A percentile compares a stretch with the other conserved stretches of the same genome.
phyloP scores from a whole-genome alignment of 2,888 invertebrate genomes.

The Nomada fabriciana region DNA sequence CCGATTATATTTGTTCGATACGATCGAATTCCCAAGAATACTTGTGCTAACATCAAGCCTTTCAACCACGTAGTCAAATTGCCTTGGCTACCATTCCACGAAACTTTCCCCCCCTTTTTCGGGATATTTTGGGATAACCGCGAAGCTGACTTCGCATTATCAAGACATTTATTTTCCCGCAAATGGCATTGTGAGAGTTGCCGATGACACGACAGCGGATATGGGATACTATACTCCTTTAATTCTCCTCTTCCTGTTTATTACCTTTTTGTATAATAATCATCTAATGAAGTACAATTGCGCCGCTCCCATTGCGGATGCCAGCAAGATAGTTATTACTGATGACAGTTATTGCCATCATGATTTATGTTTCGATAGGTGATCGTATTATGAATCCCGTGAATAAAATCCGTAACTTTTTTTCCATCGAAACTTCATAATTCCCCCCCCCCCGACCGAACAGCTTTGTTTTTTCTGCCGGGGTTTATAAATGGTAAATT shows the following conservation, averaged over 20 bases:
- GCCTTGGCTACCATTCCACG: neutral
- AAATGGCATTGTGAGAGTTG: neutral
- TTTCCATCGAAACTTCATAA: too few species aligned
- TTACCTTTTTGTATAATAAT: neutral
- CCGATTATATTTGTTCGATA: constrained; percentile 36
- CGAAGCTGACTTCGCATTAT: neutral
- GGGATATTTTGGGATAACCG: neutral
- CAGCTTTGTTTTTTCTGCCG: too few species aligned
- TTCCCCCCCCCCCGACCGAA: too few species aligned
- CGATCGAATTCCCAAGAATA: constrained; percentile 18
- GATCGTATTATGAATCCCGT: too few species aligned
- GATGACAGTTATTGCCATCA: neutral
- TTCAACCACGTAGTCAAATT: constrained; percentile 34
- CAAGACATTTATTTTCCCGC: constrained; percentile 16
- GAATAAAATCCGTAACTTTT: too few species aligned
- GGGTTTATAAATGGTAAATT: too few species aligned
- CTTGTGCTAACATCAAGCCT: constrained; percentile 24
- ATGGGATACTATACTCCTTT: neutral
- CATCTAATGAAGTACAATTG: neutral
- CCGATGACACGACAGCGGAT: neutral
- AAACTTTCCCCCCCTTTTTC: neutral
- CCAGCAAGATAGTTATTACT: neutral
- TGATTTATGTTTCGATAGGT: neutral
- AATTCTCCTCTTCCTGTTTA: neutral
- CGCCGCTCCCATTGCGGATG: neutral